Conservation (phyloP, 2,888 invertebrate genomes). For the Brenthis ino region DNA sequence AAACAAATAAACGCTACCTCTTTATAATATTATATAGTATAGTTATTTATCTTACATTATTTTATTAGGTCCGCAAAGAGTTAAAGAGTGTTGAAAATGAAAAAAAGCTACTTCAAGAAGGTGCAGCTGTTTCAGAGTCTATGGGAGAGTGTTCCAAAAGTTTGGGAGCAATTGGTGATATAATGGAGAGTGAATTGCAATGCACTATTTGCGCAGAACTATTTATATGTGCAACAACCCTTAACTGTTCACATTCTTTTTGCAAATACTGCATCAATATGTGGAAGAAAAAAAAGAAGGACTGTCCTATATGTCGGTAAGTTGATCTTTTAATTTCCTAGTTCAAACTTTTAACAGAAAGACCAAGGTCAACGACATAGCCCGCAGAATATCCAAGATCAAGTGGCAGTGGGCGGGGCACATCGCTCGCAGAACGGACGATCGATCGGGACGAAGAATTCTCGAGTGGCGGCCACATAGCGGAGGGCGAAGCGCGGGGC, state of each 20-base stretch:
- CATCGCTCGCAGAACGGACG: too few species aligned
- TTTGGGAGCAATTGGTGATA: constrained; percentile 72
- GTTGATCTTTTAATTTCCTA: background rate
- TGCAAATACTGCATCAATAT: constrained; percentile 86
- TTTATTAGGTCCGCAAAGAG: constrained; percentile 57
- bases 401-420: too few species aligned
- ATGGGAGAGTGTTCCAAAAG: constrained; percentile 49
- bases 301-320: constrained; percentile 87
- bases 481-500: too few species aligned
- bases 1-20: background rate
- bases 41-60: background rate
- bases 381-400: too few species aligned
- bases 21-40: too few species aligned
- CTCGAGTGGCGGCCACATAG: too few species aligned
- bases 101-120: constrained; percentile 56
- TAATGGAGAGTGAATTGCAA: constrained; percentile 87
- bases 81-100: constrained; percentile 60
- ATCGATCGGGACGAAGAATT: too few species aligned
- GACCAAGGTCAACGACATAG: too few species aligned
- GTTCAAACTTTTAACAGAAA: too few species aligned
- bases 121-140: constrained; percentile 40
- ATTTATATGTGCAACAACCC: constrained; percentile 85
- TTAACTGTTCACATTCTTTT: constrained; percentile 89
- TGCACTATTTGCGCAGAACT: constrained; percentile 90
- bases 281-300: constrained; percentile 87